phyloP scores from a whole-genome alignment of 2,797 vertebrate genomes.

The Helicolenus hilgendorfi region DNA sequence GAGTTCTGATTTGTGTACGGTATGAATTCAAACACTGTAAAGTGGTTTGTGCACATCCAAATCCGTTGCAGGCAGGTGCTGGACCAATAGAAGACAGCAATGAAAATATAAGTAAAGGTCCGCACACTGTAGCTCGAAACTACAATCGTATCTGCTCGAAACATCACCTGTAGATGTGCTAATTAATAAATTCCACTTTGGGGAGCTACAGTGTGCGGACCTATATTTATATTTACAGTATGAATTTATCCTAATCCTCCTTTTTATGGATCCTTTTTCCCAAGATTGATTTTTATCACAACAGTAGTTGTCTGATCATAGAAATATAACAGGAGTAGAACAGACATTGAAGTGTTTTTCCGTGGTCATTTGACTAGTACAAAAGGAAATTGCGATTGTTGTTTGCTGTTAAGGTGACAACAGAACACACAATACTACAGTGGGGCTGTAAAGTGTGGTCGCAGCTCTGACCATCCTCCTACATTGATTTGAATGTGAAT shows the following conservation, averaged over 20 bases:
- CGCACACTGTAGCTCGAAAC: background rate
- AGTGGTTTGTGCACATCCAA: background rate
- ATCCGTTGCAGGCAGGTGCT: background rate
- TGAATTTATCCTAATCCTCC: background rate
- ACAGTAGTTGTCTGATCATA: background rate
- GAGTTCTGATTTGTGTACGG: background rate
- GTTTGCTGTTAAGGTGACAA: too few relatives aligned
- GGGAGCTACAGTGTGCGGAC: background rate
- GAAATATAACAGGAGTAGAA: too few relatives aligned
- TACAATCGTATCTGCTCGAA: background rate
- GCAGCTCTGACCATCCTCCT: too few relatives aligned
- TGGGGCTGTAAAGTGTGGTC: too few relatives aligned
- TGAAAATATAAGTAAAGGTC: background rate
- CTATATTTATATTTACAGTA: background rate
- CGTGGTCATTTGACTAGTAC: too few relatives aligned
- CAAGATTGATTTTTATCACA: background rate
- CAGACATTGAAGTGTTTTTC: too few relatives aligned
- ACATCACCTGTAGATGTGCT: background rate
- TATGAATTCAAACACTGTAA: background rate
- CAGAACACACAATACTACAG: too few relatives aligned
- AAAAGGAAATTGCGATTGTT: too few relatives aligned
- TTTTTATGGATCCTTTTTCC: background rate
- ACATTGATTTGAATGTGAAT: too few relatives aligned
- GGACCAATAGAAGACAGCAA: background rate
- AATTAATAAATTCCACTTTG: too few relatives aligned